Conservation (phyloP, 2,888 invertebrate species). For the Philaethria dido region DNA sequence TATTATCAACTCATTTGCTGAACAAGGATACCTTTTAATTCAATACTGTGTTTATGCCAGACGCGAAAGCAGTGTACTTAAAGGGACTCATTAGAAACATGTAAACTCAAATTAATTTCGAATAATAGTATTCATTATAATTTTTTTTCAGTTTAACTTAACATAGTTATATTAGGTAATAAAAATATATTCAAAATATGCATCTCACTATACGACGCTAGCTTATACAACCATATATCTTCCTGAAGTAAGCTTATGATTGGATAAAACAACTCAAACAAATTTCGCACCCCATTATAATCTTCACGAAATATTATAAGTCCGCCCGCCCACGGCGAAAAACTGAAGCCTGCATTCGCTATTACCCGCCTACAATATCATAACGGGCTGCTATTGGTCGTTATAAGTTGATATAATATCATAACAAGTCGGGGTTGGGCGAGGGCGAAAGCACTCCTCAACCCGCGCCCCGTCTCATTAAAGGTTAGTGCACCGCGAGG, state of each 20-base stretch:
- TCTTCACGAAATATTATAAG: slow-evolving; percentile 80
- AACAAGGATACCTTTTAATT: slow-evolving; percentile 79
- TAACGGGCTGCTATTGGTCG: slow-evolving; percentile 81
- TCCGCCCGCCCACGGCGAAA: slow-evolving; percentile 79
- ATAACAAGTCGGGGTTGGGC: slow-evolving; percentile 84
- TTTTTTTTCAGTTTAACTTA: not conserved
- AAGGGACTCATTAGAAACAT: not conserved
- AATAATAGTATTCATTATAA: not conserved
- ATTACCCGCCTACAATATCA: slow-evolving; percentile 82
- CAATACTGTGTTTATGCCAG: slow-evolving; percentile 65
- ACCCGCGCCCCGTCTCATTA: slow-evolving; percentile 64
- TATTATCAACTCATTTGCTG: slow-evolving; percentile 81
- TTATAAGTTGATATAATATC: slow-evolving; percentile 85
- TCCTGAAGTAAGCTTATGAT: slow-evolving; percentile 43
- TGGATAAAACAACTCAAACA: slow-evolving; percentile 49
- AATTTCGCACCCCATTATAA: slow-evolving; percentile 68
- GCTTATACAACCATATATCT: slow-evolving; percentile 23
- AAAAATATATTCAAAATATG: not conserved
- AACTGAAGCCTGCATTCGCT: slow-evolving; percentile 62
- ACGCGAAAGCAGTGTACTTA: slow-evolving; percentile 18
- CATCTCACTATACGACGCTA: not conserved
- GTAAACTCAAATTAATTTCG: slow-evolving; percentile 1
- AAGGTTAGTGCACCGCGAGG: slow-evolving; percentile 74
- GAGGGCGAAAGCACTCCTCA: slow-evolving; percentile 68
- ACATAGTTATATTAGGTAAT: too few relatives aligned